These are phyloP conservation scores for Acanthiza pusilla DNA, from an alignment of 2,797 vertebrate genomes.

Conservation along the genomic window DNA sequence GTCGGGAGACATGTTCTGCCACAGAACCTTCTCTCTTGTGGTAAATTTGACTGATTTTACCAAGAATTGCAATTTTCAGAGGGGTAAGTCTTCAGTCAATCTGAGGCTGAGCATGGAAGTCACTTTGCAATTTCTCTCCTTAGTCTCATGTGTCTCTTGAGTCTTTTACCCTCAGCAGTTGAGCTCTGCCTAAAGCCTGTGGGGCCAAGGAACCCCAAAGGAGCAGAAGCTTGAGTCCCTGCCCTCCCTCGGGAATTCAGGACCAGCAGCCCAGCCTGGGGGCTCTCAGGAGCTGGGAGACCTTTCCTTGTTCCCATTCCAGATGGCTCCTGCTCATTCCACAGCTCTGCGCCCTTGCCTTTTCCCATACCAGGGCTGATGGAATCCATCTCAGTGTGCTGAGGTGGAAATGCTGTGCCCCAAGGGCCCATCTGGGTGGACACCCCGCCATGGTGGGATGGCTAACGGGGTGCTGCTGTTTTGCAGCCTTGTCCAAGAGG, in stretches of 20 bases:
- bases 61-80: neutral
- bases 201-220: neutral
- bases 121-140: neutral
- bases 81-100: neutral
- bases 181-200: neutral
- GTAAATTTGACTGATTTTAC: neutral
- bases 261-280: neutral
- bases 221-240: neutral
- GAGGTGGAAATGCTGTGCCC: neutral
- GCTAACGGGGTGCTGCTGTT: neutral
- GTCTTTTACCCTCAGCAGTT: neutral
- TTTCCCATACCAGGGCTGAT: too few relatives aligned
- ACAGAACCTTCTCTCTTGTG: neutral
- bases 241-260: neutral
- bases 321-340: neutral
- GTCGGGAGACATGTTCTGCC: neutral
- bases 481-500: slow-evolving; percentile 85
- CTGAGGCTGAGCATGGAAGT: neutral
- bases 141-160: fast-evolving
- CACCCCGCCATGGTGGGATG: fast-evolving
- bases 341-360: neutral
- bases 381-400: fast-evolving
- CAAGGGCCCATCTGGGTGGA: neutral
- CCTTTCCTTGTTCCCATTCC: neutral
- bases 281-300: neutral